These are phyloP conservation scores for Umimayanthus kanabou DNA, from an alignment of 92 coral and sea anemone species.

Conservation along the genomic window DNA sequence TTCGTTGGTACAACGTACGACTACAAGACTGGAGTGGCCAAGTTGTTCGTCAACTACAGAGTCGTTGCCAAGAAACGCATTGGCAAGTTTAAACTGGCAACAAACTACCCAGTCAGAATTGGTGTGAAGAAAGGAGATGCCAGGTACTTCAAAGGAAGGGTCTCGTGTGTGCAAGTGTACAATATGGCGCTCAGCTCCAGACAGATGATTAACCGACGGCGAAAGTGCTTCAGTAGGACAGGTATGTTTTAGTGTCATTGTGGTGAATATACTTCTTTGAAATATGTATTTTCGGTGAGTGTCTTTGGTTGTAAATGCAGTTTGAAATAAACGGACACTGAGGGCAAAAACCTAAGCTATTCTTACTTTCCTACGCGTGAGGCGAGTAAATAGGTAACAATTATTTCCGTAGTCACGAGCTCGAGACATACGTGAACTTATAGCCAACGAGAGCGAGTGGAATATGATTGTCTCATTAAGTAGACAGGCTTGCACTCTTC, in stretches of 20 bases:
- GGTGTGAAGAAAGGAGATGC: constrained; percentile 58
- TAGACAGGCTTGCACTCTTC: too few species aligned
- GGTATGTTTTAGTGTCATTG: constrained; percentile 37
- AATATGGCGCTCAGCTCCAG: constrained; percentile 65
- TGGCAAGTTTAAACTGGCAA: constrained; percentile 64
- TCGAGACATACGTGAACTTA: too few species aligned
- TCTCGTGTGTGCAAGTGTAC: constrained; percentile 75
- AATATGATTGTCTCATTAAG: too few species aligned
- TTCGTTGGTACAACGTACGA: constrained; percentile 67
- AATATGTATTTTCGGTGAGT: too few species aligned
- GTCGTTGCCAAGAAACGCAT: constrained; percentile 49
- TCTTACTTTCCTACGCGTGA: too few species aligned
- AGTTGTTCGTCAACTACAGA: constrained; percentile 61
- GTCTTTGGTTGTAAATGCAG: too few species aligned
- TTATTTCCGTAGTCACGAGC: too few species aligned
- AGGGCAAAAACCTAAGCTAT: too few species aligned
- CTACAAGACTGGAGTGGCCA: constrained; percentile 56
- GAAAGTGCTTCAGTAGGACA: constrained; percentile 65
- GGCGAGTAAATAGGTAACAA: too few species aligned
- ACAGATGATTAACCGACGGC: constrained; percentile 52
- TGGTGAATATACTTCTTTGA: too few species aligned
- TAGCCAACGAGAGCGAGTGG: too few species aligned
- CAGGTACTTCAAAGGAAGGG: constrained; percentile 70
- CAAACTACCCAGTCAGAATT: constrained; percentile 71
- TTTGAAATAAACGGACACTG: too few species aligned